Base-by-base conservation (phyloP, 2,113 vertebrate species). In the Hiodon alosoides region DNA sequence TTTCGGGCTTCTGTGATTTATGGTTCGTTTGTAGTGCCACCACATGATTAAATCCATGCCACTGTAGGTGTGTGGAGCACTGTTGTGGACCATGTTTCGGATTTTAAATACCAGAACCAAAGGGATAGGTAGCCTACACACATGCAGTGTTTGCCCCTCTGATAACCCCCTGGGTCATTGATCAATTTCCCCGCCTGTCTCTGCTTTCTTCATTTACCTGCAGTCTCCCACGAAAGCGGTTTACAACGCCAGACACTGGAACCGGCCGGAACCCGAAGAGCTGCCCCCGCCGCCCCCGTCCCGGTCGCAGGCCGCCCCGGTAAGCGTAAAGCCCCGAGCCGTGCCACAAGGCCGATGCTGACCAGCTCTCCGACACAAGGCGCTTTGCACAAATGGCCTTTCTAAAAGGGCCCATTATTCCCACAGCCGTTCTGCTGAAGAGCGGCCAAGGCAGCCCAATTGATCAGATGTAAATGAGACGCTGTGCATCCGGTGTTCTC, bases 211-310 rank as follows among this genome's bases (percentile, higher is more conserved):
- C 4, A 78, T 31, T 16, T 0, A 74, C 74, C 84, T 79, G 0
- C 81, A 98, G 96, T 98, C 96, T 84, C 96, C 96, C 72, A 98
- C 95, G 82, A 98, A 99, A 92, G 97, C 97, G 50, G 97, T 99
- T 72, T 99, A 98, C 87, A 99, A 99, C 83, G 97, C 97, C 84
- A 92, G 97, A 83, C 96, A 99, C 91, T 99, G 97, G 97, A 94
- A 94, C 82, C 93, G 94, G 51, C 93, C 95, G 3, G 86, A 95
- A 82, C 76, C 91, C 61, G 97, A 98, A 86, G 94, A 95, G 81
- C 81, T 95, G 2, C 94, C 94, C 13, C 89, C 90, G 1, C 72
- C 91, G 11, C 90, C 91, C 52, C 84, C 86, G 75, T 81, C 90
- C 60, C 92, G 92, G 76, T 87, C 94, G 77, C 92, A 93, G 76